Evolutionary conservation across 2,888 invertebrate species (phyloP), one percentile per base, ranked within the genome.

Genomic region (Holacanthella duospinosa): DNA sequence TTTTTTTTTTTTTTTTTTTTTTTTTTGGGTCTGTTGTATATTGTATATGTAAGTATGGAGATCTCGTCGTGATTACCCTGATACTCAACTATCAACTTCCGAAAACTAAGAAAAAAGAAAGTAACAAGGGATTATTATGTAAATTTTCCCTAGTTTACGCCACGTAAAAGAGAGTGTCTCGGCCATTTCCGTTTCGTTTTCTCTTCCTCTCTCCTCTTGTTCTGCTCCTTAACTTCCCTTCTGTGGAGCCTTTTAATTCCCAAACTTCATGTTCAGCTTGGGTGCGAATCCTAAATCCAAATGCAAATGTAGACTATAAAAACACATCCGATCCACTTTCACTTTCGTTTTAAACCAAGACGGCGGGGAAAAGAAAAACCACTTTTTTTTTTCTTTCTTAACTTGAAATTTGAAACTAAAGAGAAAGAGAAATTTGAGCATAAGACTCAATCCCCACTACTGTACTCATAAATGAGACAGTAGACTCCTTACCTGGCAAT

Each of bases 91-190:
- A 55, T 25, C 54, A 6, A 53, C 6, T 24, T n/a, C 54, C 54
- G 54, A 58, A 44, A 65, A 65, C 61, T 65, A 67, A 66, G 21
- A 48, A 16, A 9, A 48, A 48, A 21, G 48, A 66, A 65, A 66
- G 63, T 71, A 68, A 70, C 69, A 71, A 71, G 68, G 69, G 70
- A 72, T 72, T 72, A 72, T 70, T 70, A 72, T 72, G 72, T 67
- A 72, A 72, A 72, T 72, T 69, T 65, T n/a, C 64, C 66, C 67
- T 68, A 71, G 70, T 72, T 72, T 72, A 71, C 72, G 70, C 70
- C 72, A 72, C 72, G 69, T 72, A 69, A 71, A 72, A 71, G 67
- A 68, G 65, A 65, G 66, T 68, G 68, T 67, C 66, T 59, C 60
- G 65, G 57, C 68, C 64, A 66, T 69, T 68, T 66, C 68, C 66